These are phyloP conservation scores for Urocyon cinereoargenteus DNA, from an alignment of 2,797 vertebrate species.

Conservation along the genomic window DNA sequence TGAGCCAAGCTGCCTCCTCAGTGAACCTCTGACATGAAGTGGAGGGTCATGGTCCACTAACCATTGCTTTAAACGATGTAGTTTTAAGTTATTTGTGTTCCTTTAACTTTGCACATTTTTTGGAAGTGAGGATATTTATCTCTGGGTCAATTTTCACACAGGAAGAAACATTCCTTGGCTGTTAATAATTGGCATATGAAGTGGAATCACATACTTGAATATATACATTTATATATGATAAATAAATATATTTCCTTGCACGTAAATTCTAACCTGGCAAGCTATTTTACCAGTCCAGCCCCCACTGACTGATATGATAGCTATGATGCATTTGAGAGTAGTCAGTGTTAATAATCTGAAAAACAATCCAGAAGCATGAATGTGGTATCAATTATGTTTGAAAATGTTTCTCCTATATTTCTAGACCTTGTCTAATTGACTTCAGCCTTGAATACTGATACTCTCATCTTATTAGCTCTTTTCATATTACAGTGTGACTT, in stretches of 20 bases:
- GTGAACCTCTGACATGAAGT: background rate
- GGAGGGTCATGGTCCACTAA: background rate
- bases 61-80: background rate
- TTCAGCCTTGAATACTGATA: background rate
- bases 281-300: background rate
- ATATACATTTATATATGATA: background rate
- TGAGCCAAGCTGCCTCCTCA: background rate
- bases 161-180: background rate
- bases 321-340: background rate
- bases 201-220: background rate
- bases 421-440: background rate
- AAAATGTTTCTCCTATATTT: background rate
- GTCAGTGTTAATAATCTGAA: background rate
- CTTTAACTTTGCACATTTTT: constrained; percentile 14
- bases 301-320: background rate
- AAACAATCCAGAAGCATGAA: background rate
- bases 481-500: background rate
- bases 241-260: background rate
- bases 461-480: background rate
- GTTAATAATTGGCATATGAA: background rate
- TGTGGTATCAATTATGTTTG: background rate
- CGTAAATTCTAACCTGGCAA: background rate
- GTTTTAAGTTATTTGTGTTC: background rate
- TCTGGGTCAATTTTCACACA: background rate
- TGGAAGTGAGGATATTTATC: background rate